Percentiles rank a stretch among this genome's conserved stretches.
phyloP scores from a whole-genome alignment of 2,113 vertebrate species.

The Shinisaurus crocodilurus region DNA sequence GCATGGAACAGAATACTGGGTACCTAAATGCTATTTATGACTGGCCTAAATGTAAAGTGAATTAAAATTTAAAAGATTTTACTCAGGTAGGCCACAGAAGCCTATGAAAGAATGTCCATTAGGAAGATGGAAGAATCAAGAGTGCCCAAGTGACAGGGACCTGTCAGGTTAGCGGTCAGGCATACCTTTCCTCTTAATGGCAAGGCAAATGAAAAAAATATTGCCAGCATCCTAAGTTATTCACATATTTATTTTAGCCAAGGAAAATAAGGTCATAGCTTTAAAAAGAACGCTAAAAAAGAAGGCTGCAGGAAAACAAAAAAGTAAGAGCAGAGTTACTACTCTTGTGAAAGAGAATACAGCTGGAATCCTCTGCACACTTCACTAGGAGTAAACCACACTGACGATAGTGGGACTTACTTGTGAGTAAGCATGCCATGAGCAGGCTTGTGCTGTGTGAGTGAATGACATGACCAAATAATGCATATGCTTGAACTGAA shows the following conservation, averaged over 20 bases:
- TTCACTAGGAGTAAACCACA: background rate
- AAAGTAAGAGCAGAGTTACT: background rate
- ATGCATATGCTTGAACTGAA: background rate
- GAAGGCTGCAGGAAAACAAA: background rate
- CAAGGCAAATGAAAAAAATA: slow-evolving; percentile 77
- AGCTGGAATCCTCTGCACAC: no score
- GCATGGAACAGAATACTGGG: slow-evolving; percentile 88
- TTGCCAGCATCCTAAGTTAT: slow-evolving; percentile 49
- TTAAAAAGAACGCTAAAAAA: slow-evolving; percentile 43
- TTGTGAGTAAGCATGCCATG: background rate
- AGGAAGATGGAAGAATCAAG: slow-evolving; percentile 90
- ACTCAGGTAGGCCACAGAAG: slow-evolving; percentile 95
- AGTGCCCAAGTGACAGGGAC: slow-evolving; percentile 80
- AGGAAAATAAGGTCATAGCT: slow-evolving; percentile 66
- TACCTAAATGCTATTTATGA: slow-evolving; percentile 99
- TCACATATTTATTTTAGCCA: slow-evolving; percentile 71
- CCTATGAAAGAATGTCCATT: slow-evolving; percentile 92
- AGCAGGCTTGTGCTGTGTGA: background rate
- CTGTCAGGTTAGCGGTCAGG: slow-evolving; percentile 73
- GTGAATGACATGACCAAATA: background rate
- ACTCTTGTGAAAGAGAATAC: background rate
- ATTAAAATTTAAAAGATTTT: slow-evolving; percentile 99
- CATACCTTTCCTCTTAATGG: slow-evolving; percentile 78
- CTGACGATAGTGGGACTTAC: background rate
- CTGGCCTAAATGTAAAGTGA: slow-evolving; percentile 97